Base-by-base conservation (phyloP, 2,113 vertebrate species). In the Serinus canaria region DNA sequence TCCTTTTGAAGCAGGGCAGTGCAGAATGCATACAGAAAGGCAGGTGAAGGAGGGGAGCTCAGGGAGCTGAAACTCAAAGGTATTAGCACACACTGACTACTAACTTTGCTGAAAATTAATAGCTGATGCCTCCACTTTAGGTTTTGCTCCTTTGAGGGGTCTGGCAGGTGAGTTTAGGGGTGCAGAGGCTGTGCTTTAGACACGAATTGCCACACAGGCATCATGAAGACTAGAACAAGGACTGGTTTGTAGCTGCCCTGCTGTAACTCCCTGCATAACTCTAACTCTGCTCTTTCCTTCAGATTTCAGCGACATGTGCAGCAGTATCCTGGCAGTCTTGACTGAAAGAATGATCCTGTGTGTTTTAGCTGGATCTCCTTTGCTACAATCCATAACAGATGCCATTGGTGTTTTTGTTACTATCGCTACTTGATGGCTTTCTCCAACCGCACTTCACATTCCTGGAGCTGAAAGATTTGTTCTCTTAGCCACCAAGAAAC, bases 381-480 rank as follows among this genome's bases (percentile, higher is more conserved):
- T 96, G 60, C 86, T 84, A 27, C 93, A 96, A 6, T 84, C 92
- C 80, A 92, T 92, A 95, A 92, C 60, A 95, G 93, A 96, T 93
- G 94, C 93, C 93, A 94, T 64, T 89, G 83, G 73, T 75, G 85
- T 12, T 96, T 96, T 97, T 96, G 93, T 96, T 92, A 72, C 88
- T 95, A 78, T 89, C 0, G 56, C 73, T 96, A 49, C 93, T 95
- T 83, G 69, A 89, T 82, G 93, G 92, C 83, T 95, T 95, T 97
- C 88, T 96, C 69, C 80, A 96, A 90, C 76, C 0, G 1, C 96
- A 96, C 94, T 96, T 96, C 96, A 97, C 95, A 96, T 96, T 96
- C 96, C 93, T 97, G 90, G 96, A 95, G 94, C 88, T 75, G 68
- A 90, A 96, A 90, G 92, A 93, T 97, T 93, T 95, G 94, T 95